phyloP scores from a whole-genome alignment of 2,113 vertebrate species.

The Smithornis capensis region DNA sequence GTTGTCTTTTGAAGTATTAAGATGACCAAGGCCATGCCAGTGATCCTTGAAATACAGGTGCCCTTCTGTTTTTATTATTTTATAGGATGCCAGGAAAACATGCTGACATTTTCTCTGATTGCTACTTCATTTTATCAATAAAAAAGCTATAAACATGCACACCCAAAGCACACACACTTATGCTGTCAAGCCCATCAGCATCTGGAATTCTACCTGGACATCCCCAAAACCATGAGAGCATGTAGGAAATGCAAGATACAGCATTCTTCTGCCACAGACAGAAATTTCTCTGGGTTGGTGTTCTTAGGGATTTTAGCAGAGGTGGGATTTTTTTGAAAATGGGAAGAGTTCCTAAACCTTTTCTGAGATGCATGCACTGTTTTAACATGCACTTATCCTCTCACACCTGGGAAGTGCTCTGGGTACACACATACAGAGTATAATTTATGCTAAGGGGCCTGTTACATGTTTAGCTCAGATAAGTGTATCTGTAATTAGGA shows the following conservation, averaged over 20 bases:
- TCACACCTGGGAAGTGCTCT: constrained; percentile 23
- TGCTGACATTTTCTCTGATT: not conserved
- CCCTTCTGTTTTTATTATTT: not conserved
- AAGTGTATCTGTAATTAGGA: constrained; percentile 13
- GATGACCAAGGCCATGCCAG: not conserved
- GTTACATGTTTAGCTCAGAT: constrained; percentile 26
- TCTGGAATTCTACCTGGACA: not conserved
- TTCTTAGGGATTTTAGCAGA: not conserved
- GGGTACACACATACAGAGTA: not conserved
- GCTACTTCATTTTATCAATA: not conserved
- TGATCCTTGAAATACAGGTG: not conserved
- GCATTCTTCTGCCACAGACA: not conserved
- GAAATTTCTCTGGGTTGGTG: not conserved
- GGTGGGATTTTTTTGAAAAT: not conserved
- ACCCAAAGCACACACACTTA: not conserved
- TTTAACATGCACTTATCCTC: not conserved
- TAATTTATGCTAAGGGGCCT: constrained; percentile 46
- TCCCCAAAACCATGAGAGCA: not conserved
- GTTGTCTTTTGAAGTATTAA: not conserved
- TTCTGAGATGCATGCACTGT: not conserved
- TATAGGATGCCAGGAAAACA: not conserved
- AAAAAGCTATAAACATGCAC: not conserved
- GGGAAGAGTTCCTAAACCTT: not conserved
- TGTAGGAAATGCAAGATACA: not conserved
- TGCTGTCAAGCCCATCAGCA: not conserved